These are phyloP conservation scores for Lasioglossum vierecki DNA, from an alignment of 2,888 invertebrate species.

Conservation along the genomic window DNA sequence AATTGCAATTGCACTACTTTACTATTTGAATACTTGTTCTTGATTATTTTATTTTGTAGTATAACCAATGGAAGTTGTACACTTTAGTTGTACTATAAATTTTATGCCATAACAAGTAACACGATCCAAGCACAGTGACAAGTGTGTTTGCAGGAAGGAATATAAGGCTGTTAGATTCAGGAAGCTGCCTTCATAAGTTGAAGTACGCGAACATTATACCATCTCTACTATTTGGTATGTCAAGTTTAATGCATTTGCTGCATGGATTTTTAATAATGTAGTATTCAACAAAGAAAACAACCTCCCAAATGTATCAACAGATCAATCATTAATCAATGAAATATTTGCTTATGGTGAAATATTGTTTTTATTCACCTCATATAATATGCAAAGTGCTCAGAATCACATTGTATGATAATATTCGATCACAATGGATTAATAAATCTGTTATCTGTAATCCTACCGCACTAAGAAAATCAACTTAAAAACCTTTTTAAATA, in stretches of 20 bases:
- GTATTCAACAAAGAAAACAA: constrained; percentile 78
- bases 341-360: constrained; percentile 82
- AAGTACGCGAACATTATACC: constrained; percentile 21
- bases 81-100: constrained; percentile 23
- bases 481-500: constrained; percentile 37
- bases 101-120: constrained; percentile 50
- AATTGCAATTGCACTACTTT: constrained; percentile 32
- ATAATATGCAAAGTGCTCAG: constrained; percentile 80
- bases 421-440: constrained; percentile 70
- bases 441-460: constrained; percentile 60
- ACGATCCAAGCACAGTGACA: constrained; percentile 69
- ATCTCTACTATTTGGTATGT: not conserved
- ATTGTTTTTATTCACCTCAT: constrained; percentile 83
- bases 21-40: constrained; percentile 16
- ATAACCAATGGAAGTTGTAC: constrained; percentile 29
- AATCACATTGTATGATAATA: constrained; percentile 79
- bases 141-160: constrained; percentile 80
- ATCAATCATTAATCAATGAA: constrained; percentile 82
- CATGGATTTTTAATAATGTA: constrained; percentile 4
- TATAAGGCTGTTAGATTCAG: constrained; percentile 83
- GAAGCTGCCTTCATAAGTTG: constrained; percentile 81
- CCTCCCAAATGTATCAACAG: constrained; percentile 82
- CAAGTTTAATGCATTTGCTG: not conserved
- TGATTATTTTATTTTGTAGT: constrained; percentile 25
- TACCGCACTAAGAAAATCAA: constrained; percentile 64